Conservation (phyloP, 1,140 invertebrate genomes). For the Pararge aegeria region DNA sequence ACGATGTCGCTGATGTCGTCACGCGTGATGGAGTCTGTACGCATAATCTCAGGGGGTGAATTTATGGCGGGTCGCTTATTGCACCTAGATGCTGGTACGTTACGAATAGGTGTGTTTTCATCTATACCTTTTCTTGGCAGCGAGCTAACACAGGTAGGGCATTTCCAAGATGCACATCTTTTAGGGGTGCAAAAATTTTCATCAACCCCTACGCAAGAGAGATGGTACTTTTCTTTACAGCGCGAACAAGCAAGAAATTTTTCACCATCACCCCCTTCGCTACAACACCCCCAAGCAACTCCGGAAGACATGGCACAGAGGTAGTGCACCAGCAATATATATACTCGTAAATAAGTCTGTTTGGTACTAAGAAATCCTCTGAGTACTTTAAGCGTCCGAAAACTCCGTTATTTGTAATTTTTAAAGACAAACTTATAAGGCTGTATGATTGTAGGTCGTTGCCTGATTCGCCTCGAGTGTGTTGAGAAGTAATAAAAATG, state of each 20-base stretch:
- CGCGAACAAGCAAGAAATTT: neutral
- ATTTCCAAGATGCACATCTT: conserved; percentile 4
- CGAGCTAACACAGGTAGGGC: neutral
- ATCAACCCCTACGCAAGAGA: neutral
- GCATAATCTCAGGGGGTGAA: conserved; percentile 12
- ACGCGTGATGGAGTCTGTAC: neutral
- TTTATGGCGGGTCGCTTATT: conserved; percentile 20
- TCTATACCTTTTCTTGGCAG: conserved; percentile 12
- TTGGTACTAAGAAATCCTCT: too few relatives aligned
- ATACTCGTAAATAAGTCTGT: too few relatives aligned
- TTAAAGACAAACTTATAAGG: too few relatives aligned
- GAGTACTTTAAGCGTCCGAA: too few relatives aligned
- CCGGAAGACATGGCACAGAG: neutral
- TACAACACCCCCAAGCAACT: neutral
- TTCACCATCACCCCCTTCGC: neutral
- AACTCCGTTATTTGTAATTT: too few relatives aligned
- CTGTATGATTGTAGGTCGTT: too few relatives aligned
- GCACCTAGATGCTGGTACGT: neutral
- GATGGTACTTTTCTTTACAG: neutral
- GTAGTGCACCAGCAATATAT: too few relatives aligned
- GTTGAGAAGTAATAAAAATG: too few relatives aligned
- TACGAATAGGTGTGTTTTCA: conserved; percentile 10
- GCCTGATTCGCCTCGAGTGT: too few relatives aligned
- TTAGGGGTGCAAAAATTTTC: neutral
- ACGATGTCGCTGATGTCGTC: neutral